Evolutionary conservation across 1,140 invertebrate genomes (phyloP).

Genomic region (Sesamia nonagrioides): DNA sequence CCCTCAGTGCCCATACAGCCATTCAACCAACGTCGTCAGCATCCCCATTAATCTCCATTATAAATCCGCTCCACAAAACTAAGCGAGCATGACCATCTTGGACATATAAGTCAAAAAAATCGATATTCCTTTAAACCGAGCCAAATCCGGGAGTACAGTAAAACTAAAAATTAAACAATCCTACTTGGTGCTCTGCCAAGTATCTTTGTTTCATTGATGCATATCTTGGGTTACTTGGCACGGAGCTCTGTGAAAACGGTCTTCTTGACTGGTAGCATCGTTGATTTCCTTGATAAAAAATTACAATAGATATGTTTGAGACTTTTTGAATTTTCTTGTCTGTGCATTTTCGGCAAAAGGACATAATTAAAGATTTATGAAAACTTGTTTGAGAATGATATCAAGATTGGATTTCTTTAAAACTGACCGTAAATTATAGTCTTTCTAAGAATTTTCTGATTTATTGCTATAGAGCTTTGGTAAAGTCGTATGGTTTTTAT

Average conservation of each 20-base stretch:
- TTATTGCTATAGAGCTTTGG: background rate
- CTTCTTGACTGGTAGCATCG: constrained; percentile 16
- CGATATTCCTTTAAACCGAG: constrained; percentile 49
- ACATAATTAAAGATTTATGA: too few species aligned
- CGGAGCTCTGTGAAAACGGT: constrained; percentile 3
- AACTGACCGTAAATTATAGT: background rate
- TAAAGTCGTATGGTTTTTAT: background rate
- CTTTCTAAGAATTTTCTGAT: background rate
- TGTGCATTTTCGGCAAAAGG: too few species aligned
- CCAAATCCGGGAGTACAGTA: constrained; percentile 59
- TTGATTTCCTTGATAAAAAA: constrained; percentile 42
- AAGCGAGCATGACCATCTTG: constrained; percentile 21
- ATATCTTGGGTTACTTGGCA: constrained; percentile 70
- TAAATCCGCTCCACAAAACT: background rate
- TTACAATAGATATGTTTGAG: constrained; percentile 34
- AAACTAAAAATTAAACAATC: constrained; percentile 79
- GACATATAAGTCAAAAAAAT: constrained; percentile 50
- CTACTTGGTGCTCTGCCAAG: constrained; percentile 65
- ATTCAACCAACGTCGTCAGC: background rate
- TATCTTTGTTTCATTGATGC: constrained; percentile 68
- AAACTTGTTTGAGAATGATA: too few species aligned
- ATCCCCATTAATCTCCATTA: constrained; percentile 28
- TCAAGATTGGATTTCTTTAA: too few species aligned
- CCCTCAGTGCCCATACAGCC: background rate
- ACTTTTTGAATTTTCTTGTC: background rate